Conservation (phyloP, 2,113 vertebrate species). For the Seriola dumerili region DNA sequence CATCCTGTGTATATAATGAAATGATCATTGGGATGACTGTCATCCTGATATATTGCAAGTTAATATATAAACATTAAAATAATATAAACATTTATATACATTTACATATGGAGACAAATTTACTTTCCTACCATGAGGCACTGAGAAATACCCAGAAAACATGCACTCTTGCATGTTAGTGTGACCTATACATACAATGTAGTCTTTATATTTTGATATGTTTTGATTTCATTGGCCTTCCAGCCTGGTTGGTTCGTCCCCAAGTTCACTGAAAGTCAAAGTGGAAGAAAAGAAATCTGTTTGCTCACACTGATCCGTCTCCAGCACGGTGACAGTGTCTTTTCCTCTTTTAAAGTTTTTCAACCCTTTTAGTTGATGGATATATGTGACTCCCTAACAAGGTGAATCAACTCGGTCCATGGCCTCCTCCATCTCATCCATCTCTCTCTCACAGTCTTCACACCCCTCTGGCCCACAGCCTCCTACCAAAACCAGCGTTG, state of each 20-base stretch:
- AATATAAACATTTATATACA: slow-evolving; percentile 14
- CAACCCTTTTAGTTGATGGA: neutral
- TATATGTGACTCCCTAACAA: slow-evolving; percentile 62
- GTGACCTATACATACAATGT: neutral
- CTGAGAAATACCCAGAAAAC: slow-evolving; percentile 63
- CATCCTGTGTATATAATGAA: slow-evolving; percentile 1
- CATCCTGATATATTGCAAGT: slow-evolving; percentile 20
- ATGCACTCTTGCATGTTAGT: slow-evolving; percentile 33
- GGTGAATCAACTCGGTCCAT: slow-evolving; percentile 78
- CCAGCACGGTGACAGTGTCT: slow-evolving; percentile 4
- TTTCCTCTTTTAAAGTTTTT: slow-evolving; percentile 26
- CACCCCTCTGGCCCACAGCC: slow-evolving; percentile 81
- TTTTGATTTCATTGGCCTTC: slow-evolving; percentile 26
- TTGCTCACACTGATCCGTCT: slow-evolving; percentile 6
- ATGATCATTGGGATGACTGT: neutral
- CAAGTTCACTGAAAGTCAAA: slow-evolving; percentile 30
- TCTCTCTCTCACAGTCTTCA: slow-evolving; percentile 85
- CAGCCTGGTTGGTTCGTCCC: neutral
- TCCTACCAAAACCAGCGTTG: slow-evolving; percentile 82
- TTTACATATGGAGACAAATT: slow-evolving; percentile 31
- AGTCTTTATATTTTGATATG: slow-evolving; percentile 24
- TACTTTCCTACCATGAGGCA: slow-evolving; percentile 67
- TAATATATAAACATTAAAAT: slow-evolving; percentile 32
- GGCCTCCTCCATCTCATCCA: slow-evolving; percentile 79
- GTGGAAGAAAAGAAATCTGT: slow-evolving; percentile 25